These are phyloP conservation scores for Embiotoca jacksoni DNA, from an alignment of 2,113 vertebrate genomes.

Conservation along the genomic window DNA sequence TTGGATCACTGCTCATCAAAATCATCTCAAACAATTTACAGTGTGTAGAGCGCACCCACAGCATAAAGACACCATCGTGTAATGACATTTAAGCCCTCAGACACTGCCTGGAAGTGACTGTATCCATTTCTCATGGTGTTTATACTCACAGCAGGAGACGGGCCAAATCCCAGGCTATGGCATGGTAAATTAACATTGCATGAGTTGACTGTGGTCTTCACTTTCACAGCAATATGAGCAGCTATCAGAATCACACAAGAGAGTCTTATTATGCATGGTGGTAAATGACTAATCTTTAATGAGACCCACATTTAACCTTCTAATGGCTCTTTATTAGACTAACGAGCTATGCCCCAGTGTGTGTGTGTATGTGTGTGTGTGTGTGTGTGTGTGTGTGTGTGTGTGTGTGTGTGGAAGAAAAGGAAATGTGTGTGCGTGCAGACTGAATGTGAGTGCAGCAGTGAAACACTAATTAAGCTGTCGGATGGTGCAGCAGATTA, in stretches of 20 bases:
- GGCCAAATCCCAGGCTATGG: constrained; percentile 55
- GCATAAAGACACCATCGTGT: constrained; percentile 66
- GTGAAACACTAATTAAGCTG: constrained; percentile 80
- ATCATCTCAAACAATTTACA: constrained; percentile 74
- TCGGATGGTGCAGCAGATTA: constrained; percentile 79
- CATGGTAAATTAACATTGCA: constrained; percentile 63
- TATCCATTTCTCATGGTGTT: constrained; percentile 65
- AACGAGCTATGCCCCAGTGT: constrained; percentile 73
- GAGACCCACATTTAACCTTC: constrained; percentile 81
- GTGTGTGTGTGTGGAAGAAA: constrained; percentile 18
- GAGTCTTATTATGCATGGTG: constrained; percentile 75
- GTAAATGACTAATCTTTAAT: constrained; percentile 82
- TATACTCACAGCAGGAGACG: constrained; percentile 66
- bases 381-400: constrained; percentile 15
- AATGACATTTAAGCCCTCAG: constrained; percentile 72
- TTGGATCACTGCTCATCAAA: constrained; percentile 67
- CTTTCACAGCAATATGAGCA: constrained; percentile 66
- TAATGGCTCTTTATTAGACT: constrained; percentile 81
- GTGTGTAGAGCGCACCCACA: constrained; percentile 42
- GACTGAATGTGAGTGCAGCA: constrained; percentile 59
- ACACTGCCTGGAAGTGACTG: constrained; percentile 61
- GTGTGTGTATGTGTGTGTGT: constrained; percentile 44
- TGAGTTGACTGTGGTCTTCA: constrained; percentile 58
- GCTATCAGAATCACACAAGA: constrained; percentile 73
- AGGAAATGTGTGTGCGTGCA: constrained; percentile 23